Evolutionary conservation across 1,140 invertebrate species (phyloP).

Genomic region (Meloidogyne hapla): DNA sequence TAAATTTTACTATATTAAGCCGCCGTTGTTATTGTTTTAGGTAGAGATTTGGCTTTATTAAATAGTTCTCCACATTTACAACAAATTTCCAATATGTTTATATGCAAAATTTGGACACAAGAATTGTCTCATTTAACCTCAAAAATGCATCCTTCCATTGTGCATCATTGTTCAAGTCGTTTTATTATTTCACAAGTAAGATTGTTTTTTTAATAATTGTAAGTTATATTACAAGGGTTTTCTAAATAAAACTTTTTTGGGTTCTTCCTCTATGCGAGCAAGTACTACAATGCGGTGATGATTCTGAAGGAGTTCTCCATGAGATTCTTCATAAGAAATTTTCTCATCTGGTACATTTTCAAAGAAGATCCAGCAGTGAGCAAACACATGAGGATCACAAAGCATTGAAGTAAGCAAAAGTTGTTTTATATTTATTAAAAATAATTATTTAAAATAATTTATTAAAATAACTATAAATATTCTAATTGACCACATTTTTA

Average conservation of each 20-base stretch:
- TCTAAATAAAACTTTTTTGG: conserved; percentile 25
- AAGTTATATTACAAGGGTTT: too few species aligned
- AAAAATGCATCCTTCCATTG: conserved; percentile 18
- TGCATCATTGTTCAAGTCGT: conserved; percentile 42
- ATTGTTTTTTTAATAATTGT: too few species aligned
- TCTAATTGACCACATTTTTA: too few species aligned
- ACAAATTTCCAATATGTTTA: conserved; percentile 40
- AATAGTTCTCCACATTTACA: conserved; percentile 38
- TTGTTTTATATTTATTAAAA: background rate
- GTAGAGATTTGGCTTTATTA: conserved; percentile 31
- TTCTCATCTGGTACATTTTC: conserved; percentile 28
- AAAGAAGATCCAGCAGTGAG: conserved; percentile 17
- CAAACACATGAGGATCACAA: conserved; percentile 29
- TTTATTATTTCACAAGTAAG: conserved; percentile 46
- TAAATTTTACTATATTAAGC: too few species aligned
- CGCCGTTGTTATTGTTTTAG: conserved; percentile 11
- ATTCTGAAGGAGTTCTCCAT: conserved; percentile 18
- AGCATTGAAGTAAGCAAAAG: conserved; percentile 40
- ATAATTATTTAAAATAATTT: background rate
- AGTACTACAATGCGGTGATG: conserved; percentile 25
- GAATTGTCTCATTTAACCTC: conserved; percentile 34
- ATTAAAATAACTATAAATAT: background rate
- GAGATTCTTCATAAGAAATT: conserved; percentile 35
- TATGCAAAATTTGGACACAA: conserved; percentile 40
- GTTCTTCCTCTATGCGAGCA: conserved; percentile 48